Evolutionary conservation across 1,140 invertebrate genomes (phyloP).

Genomic region (Elymnias hypermnestra): DNA sequence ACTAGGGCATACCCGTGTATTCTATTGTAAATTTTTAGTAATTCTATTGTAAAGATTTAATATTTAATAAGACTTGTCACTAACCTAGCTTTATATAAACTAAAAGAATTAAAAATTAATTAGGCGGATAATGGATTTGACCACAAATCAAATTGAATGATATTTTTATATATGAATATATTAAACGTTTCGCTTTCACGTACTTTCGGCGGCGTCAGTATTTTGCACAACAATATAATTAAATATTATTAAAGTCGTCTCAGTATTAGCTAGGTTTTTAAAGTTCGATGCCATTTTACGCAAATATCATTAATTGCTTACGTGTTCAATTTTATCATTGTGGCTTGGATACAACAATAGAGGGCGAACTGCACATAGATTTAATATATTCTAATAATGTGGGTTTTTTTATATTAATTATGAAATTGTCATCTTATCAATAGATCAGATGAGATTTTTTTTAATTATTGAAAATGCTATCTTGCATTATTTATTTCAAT

Average conservation of each 20-base stretch:
- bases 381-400: no score
- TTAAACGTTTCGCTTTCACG: slow-evolving; percentile 18
- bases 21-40: no score
- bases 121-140: slow-evolving; percentile 13
- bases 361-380: slow-evolving; percentile 10
- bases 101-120: neutral
- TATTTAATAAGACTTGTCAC: no score
- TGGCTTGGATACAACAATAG: no score
- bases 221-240: slow-evolving; percentile 21
- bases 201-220: slow-evolving; percentile 24
- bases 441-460: no score
- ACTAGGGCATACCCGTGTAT: no score
- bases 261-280: slow-evolving; percentile 67
- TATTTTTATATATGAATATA: slow-evolving; percentile 16
- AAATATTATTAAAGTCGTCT: slow-evolving; percentile 30
- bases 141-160: slow-evolving; percentile 15
- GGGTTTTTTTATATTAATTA: no score
- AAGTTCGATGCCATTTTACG: slow-evolving; percentile 56
- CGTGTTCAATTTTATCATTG: no score
- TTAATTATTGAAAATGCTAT: no score
- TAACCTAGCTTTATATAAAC: neutral
- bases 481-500: no score
- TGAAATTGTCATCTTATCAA: no score
- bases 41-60: no score
- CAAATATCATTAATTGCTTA: slow-evolving; percentile 20